Evolutionary conservation across 2,888 invertebrate genomes (phyloP).

Genomic region (Cheilosia vulpina): DNA sequence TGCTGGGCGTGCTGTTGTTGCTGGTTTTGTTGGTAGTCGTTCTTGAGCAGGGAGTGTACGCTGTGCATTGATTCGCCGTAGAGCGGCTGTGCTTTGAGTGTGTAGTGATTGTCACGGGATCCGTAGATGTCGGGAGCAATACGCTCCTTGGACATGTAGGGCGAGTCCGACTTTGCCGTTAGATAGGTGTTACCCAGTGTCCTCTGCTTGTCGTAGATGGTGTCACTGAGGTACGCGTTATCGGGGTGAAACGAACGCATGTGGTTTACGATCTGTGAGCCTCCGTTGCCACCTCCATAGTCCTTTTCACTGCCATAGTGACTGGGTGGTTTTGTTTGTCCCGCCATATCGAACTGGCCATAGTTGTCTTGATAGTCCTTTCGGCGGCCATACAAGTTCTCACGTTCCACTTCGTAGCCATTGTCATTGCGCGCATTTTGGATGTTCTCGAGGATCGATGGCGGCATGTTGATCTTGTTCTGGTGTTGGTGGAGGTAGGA

Average conservation of each 20-base stretch:
- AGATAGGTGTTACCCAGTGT: slow-evolving; percentile 80
- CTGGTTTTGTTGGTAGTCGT: slow-evolving; percentile 84
- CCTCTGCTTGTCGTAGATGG: slow-evolving; percentile 82
- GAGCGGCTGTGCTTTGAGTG: slow-evolving; percentile 81
- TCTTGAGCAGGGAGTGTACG: slow-evolving; percentile 83
- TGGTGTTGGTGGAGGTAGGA: slow-evolving; percentile 85
- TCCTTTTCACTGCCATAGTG: slow-evolving; percentile 83
- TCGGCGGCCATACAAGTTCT: slow-evolving; percentile 80
- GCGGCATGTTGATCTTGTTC: slow-evolving; percentile 84
- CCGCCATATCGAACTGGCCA: slow-evolving; percentile 78
- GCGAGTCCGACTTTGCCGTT: slow-evolving; percentile 81
- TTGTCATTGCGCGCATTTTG: slow-evolving; percentile 85
- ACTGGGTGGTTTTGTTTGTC: slow-evolving; percentile 80
- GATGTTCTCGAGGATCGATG: slow-evolving; percentile 86
- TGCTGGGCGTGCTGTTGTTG: slow-evolving; percentile 82
- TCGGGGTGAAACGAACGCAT: slow-evolving; percentile 82
- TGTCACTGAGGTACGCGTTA: slow-evolving; percentile 81
- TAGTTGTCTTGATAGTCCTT: slow-evolving; percentile 83
- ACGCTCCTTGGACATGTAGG: slow-evolving; percentile 83
- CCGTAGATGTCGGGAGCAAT: slow-evolving; percentile 83
- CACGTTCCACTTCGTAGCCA: slow-evolving; percentile 80
- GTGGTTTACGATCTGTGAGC: slow-evolving; percentile 82
- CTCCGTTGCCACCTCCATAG: slow-evolving; percentile 78
- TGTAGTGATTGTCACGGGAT: slow-evolving; percentile 82
- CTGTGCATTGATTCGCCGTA: slow-evolving; percentile 82